A percentile compares a stretch with the other conserved stretches of the same genome.
phyloP scores from a whole-genome alignment of 30 jellyfish, hydroid and myxozoan genomes.

The Hydractinia symbiolongicarpus region DNA sequence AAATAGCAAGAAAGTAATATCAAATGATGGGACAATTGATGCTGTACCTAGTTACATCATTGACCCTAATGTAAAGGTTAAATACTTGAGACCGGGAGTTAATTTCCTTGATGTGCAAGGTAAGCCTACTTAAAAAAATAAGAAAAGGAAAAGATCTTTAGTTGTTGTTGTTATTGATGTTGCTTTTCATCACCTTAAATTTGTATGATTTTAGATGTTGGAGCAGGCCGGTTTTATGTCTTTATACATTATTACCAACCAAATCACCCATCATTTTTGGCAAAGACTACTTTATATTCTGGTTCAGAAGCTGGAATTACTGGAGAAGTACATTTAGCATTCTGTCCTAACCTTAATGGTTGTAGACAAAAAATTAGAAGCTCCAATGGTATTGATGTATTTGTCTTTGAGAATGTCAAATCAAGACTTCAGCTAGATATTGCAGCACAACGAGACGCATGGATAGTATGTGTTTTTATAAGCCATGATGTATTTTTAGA shows the following conservation, averaged over 20 bases:
- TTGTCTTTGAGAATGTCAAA: conserved; percentile 32
- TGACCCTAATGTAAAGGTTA: conserved; percentile 54
- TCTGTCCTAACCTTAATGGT: conserved; percentile 87
- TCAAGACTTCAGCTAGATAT: conserved; percentile 45
- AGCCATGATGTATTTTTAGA: too few relatives aligned
- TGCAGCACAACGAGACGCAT: conserved; percentile 63
- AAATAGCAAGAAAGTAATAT: conserved; percentile 35
- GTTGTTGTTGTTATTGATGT: too few relatives aligned
- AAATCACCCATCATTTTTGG: conserved; percentile 50
- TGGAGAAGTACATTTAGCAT: conserved; percentile 50
- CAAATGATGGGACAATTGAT: conserved; percentile 37
- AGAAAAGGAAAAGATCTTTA: too few relatives aligned
- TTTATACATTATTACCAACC: conserved; percentile 85
- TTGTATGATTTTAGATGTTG: conserved; percentile 24
- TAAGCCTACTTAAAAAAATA: too few relatives aligned
- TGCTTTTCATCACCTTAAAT: too few relatives aligned
- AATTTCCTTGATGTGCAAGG: conserved; percentile 3
- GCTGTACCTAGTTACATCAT: conserved; percentile 72
- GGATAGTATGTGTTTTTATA: conserved; percentile 67
- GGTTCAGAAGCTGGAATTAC: conserved; percentile 40
- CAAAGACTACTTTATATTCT: conserved; percentile 47
- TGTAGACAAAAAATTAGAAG: conserved; percentile 65
- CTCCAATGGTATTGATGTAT: conserved; percentile 47
- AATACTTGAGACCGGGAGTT: conserved; percentile 39
- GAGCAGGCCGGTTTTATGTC: conserved; percentile 77